These are phyloP conservation scores for Epinephelus fuscoguttatus DNA, from an alignment of 2,113 vertebrate genomes.

Conservation along the genomic window DNA sequence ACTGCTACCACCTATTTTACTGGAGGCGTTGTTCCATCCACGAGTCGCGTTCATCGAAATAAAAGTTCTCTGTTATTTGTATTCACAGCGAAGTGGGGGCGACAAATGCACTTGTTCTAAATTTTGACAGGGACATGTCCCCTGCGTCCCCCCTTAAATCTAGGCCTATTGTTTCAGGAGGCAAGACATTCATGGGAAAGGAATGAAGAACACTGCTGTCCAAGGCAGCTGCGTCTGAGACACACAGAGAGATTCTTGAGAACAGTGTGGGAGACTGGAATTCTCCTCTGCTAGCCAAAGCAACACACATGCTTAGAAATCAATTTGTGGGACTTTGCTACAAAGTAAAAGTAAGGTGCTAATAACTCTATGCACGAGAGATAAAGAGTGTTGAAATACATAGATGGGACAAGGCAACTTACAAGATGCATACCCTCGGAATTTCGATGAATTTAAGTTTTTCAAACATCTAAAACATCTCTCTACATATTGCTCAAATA, in stretches of 20 bases:
- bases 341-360: neutral
- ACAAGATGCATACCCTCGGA: neutral
- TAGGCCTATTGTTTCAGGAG: slow-evolving; percentile 9
- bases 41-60: too few species aligned
- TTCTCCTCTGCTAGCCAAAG: slow-evolving; percentile 36
- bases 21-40: too few species aligned
- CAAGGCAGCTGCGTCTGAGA: slow-evolving; percentile 46
- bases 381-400: neutral
- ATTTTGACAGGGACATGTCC: too few species aligned
- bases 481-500: neutral
- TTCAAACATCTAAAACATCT: neutral
- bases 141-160: too few species aligned
- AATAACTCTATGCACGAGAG: neutral
- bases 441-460: neutral
- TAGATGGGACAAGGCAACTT: neutral
- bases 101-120: too few species aligned
- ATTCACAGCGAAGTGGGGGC: too few species aligned
- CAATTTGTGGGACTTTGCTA: neutral
- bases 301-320: slow-evolving; percentile 17
- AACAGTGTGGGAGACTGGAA: slow-evolving; percentile 33
- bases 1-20: too few species aligned
- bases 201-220: slow-evolving; percentile 52
- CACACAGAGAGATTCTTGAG: neutral
- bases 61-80: too few species aligned
- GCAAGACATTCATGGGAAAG: slow-evolving; percentile 40